Base-by-base conservation (phyloP, 37 sponge, comb jelly and placozoan species). In the Geodia barretti region DNA sequence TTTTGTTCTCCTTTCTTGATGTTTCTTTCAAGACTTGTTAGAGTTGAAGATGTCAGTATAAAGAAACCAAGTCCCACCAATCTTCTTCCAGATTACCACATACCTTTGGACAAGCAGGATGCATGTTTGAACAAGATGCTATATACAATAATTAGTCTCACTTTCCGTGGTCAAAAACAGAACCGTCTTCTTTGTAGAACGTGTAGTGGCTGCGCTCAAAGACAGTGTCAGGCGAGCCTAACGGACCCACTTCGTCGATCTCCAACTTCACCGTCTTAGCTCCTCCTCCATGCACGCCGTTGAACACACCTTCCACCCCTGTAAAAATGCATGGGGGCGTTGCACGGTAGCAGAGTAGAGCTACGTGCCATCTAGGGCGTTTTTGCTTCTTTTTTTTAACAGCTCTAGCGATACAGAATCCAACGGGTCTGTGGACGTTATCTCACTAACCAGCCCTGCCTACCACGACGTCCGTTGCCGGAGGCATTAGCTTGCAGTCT, bases 41-140 rank as follows among this genome's bases (percentile, higher is more conserved):
- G 74, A 68, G 73, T 92, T 92, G 81, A 92, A 92, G 76, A 92
- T 92, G 77, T 92, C 93, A 40, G 42, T 92, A 79, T 92, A 88
- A 24, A 92, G 82, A n/a, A 31, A 81, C 93, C 89, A 92, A 20
- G 36, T 74, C 24, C 89, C 88, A 64, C 75, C 76, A 30, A 81
- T 33, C 74, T 85, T 93, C 83, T 88, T 88, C 93, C 93, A 93
- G 20, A 93, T 82, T 39, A 88, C 93, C 39, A 93, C 89, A 68
- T 89, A 93, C 77, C 93, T 92, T 33, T 40, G 60, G n/a, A n/a
- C n/a, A n/a, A n/a, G n/a, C n/a, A 76, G 33, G 19, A 41, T 4
- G 41, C 59, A 74, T n/a, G 30, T 19, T 14, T 58, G 24, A 74
- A 42, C 4, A 24, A 74, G 4, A 3, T n/a, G 59, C 5, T 42